phyloP scores from a whole-genome alignment of 2,888 invertebrate genomes.

The Beris morrisii region DNA sequence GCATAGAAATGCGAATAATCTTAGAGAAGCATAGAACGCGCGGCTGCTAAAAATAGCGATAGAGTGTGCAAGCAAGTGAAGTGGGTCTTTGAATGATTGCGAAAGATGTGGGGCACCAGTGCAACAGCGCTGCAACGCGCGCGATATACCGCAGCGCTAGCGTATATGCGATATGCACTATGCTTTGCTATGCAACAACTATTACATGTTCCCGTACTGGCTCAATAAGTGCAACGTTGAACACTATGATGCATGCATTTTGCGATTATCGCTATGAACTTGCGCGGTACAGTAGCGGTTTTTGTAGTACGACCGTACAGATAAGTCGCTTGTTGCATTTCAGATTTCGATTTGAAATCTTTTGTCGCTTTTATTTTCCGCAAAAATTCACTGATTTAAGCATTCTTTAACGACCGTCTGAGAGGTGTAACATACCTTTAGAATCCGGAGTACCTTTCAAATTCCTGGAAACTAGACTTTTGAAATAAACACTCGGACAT shows the following conservation, averaged over 20 bases:
- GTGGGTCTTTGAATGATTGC: constrained; percentile 27
- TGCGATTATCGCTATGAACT: constrained; percentile 3
- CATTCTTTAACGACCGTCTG: background rate
- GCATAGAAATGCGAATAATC: constrained; percentile 23
- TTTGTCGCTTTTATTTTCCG: background rate
- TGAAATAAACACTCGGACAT: constrained; percentile 7
- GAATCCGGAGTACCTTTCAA: constrained; percentile 18
- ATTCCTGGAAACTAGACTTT: constrained; percentile 19
- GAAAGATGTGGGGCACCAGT: constrained; percentile 36
- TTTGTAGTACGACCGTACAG: background rate
- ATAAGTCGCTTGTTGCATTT: constrained; percentile 2
- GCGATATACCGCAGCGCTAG: background rate
- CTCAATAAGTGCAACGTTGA: background rate
- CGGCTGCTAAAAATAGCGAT: constrained; percentile 20
- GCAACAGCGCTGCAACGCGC: constrained; percentile 17
- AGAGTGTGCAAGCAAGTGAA: constrained; percentile 16
- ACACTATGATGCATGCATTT: constrained; percentile 2
- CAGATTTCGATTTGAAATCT: constrained; percentile 9
- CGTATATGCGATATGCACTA: background rate
- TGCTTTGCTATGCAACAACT: constrained; percentile 5
- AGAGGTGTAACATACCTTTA: background rate
- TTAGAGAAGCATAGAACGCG: constrained; percentile 27
- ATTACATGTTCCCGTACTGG: background rate
- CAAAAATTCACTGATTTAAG: background rate
- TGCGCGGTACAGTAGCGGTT: constrained; percentile 8